Conservation (phyloP, 2,113 vertebrate genomes). For the Labeo rohita region DNA sequence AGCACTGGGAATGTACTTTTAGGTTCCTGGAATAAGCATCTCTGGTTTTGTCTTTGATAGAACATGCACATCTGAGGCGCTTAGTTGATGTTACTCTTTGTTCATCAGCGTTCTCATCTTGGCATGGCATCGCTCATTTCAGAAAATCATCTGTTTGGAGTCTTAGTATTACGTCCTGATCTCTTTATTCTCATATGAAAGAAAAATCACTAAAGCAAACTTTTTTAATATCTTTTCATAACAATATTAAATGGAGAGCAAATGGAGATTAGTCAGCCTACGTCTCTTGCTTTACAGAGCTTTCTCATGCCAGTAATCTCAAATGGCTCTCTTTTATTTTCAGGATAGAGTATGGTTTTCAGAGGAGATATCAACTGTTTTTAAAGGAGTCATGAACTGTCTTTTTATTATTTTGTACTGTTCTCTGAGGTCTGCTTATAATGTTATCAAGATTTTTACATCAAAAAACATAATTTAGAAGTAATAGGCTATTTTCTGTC, state of each 20-base stretch:
- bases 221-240: neutral
- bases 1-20: slow-evolving; percentile 68
- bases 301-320: neutral
- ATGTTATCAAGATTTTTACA: too few species aligned
- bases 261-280: neutral
- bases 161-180: neutral
- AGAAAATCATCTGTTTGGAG: neutral
- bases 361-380: neutral
- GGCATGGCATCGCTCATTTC: neutral
- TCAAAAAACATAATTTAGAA: too few species aligned
- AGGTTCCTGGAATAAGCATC: slow-evolving; percentile 66
- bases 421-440: too few species aligned
- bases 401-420: too few species aligned
- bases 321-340: neutral
- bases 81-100: slow-evolving; percentile 13
- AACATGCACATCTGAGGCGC: neutral
- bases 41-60: neutral
- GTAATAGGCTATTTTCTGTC: too few species aligned
- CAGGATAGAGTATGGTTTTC: neutral
- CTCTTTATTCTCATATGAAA: neutral
- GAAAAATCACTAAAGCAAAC: neutral
- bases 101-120: neutral
- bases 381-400: too few species aligned
- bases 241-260: neutral
- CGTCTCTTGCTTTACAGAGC: neutral